Base-by-base conservation (phyloP, 2,113 vertebrate genomes). In the Choloepus hoffmanni region DNA sequence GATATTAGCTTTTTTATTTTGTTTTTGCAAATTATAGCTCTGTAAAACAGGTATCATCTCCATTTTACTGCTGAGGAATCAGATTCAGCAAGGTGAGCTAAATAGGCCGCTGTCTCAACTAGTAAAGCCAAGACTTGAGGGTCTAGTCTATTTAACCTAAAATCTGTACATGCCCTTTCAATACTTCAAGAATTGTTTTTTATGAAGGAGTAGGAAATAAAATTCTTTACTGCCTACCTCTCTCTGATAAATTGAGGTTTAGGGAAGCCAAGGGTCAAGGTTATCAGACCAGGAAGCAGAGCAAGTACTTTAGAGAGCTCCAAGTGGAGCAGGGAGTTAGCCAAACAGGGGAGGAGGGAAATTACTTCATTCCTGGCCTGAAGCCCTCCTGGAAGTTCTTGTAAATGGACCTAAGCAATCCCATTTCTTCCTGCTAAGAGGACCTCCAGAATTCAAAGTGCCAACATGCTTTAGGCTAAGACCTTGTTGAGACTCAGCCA, bases 221-320 rank as follows among this genome's bases (percentile, higher is more conserved):
- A 94, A 62, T 70, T 58, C 68, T 83, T 30, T 92, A 76, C 43
- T 86, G 40, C 67, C 55, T 79, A 9, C 45, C 36, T 92, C 45
- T 19, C 48, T 73, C 40, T 62, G 68, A 91, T 93, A 74, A 89
- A 85, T 8, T 13, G n/a, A 48, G 48, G 28, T 72, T 62, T 81
- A 50, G 30, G 74, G 76, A 84, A 94, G 74, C 82, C 48, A 74
- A 10, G 53, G 72, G 36, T 85, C 48, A 65, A 33, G 95, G 92
- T 95, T 97, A 89, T 96, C 85, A 85, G 92, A n/a, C 67, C 78
- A 95, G 96, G 96, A 95, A 97, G 72, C 81, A 77, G 76, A 79
- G 26, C 74, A 85, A 28, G 74, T 58, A 40, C 79, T 89, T 16
- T 70, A 50, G 72, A 94, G 74, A 89, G 28, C 26, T 90, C 92